These are phyloP conservation scores for Lordiphosa andalusiaca DNA, from an alignment of 2,888 invertebrate species.

Conservation along the genomic window DNA sequence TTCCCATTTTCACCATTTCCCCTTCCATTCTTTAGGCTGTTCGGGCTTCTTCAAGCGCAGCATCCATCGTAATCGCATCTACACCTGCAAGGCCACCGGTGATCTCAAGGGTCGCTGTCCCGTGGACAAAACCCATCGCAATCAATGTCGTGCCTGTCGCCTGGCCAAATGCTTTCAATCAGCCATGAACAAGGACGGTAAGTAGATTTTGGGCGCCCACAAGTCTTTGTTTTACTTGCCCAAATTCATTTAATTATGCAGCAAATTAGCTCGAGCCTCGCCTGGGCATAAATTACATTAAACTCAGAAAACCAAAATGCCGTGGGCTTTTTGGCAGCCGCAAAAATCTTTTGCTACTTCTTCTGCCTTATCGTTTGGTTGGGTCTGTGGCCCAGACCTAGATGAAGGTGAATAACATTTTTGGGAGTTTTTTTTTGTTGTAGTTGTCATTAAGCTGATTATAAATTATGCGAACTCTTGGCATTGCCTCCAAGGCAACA, in stretches of 20 bases:
- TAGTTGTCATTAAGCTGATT: conserved; percentile 74
- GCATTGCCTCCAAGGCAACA: conserved; percentile 15
- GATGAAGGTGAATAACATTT: conserved; percentile 22
- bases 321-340: conserved; percentile 49
- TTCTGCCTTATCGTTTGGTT: background rate
- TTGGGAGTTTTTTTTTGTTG: conserved; percentile 33
- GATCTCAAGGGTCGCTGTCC: conserved; percentile 96
- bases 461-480: conserved; percentile 59
- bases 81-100: conserved; percentile 97
- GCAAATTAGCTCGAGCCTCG: conserved; percentile 56
- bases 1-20: no score
- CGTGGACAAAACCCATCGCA: conserved; percentile 97
- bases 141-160: conserved; percentile 97
- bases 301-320: conserved; percentile 60
- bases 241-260: conserved; percentile 69
- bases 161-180: conserved; percentile 97
- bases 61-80: conserved; percentile 96
- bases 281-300: conserved; percentile 64
- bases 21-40: conserved; percentile 84
- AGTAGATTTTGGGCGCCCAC: conserved; percentile 79
- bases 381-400: conserved; percentile 1
- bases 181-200: conserved; percentile 99
- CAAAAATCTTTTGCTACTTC: conserved; percentile 7
- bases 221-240: conserved; percentile 63
- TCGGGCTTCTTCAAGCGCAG: conserved; percentile 98